Evolutionary conservation across 1,140 invertebrate species (phyloP).

Genomic region (Drosophila kohkoa): DNA sequence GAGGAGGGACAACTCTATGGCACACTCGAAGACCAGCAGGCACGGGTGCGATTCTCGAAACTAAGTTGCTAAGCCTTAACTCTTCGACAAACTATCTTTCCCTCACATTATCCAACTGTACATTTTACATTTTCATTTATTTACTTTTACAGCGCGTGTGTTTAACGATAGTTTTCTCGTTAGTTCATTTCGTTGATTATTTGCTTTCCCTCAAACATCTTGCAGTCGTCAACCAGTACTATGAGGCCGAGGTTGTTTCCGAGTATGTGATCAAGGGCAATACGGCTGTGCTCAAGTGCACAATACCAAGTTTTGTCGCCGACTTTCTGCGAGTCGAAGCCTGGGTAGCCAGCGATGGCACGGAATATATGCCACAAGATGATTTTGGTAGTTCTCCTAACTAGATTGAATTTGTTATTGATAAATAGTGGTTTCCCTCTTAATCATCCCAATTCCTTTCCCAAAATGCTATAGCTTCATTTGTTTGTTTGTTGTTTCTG

Average conservation of each 20-base stretch:
- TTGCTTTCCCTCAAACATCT: constrained; percentile 26
- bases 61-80: background rate
- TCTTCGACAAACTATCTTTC: background rate
- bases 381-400: constrained; percentile 68
- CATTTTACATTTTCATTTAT: constrained; percentile 31
- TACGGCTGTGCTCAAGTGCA: constrained; percentile 96
- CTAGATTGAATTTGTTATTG: background rate
- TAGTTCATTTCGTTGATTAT: constrained; percentile 14
- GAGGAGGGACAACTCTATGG: constrained; percentile 86
- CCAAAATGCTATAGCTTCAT: constrained; percentile 12
- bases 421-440: constrained; percentile 46
- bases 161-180: background rate
- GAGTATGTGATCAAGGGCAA: constrained; percentile 97
- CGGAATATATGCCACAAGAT: constrained; percentile 86
- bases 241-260: constrained; percentile 96
- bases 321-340: constrained; percentile 96
- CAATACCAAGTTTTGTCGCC: constrained; percentile 95
- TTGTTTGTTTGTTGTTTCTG: constrained; percentile 14
- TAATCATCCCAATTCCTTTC: constrained; percentile 2
- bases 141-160: constrained; percentile 20
- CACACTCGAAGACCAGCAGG: constrained; percentile 75
- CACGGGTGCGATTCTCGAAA: constrained; percentile 51
- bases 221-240: constrained; percentile 93
- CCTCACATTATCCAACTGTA: constrained; percentile 3
- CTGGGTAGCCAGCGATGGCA: constrained; percentile 93